phyloP scores from a whole-genome alignment of 2,113 vertebrate genomes.

The Atractosteus spatula region DNA sequence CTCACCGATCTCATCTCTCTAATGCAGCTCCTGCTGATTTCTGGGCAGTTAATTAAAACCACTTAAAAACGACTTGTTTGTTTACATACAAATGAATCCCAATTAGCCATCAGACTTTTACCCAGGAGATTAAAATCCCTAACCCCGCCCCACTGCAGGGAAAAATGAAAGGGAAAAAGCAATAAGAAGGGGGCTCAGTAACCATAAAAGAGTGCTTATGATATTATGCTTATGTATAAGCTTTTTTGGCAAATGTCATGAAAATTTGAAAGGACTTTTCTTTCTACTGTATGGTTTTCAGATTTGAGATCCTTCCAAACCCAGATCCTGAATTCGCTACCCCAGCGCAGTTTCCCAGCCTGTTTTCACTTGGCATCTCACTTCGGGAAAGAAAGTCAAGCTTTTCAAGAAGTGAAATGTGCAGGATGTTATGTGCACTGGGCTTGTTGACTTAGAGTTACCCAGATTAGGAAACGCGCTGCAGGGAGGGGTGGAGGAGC shows the following conservation, averaged over 20 bases:
- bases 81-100: slow-evolving; percentile 10
- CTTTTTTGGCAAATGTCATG: too few species aligned
- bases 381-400: too few species aligned
- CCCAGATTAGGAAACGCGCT: not conserved
- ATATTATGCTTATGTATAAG: too few species aligned
- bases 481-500: slow-evolving; percentile 13
- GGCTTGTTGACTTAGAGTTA: too few species aligned
- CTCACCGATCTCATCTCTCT: not conserved
- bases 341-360: too few species aligned
- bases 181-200: not conserved
- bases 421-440: too few species aligned
- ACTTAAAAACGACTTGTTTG: not conserved
- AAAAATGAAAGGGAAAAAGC: not conserved
- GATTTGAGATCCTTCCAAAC: not conserved
- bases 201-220: not conserved
- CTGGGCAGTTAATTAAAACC: not conserved
- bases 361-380: too few species aligned
- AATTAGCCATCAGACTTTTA: slow-evolving; percentile 12
- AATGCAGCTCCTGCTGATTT: not conserved
- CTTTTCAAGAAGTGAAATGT: too few species aligned
- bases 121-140: not conserved
- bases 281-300: not conserved
- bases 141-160: not conserved
- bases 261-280: not conserved
- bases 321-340: not conserved